Evolutionary conservation across 2,797 vertebrate species (phyloP), one percentile per base, ranked within the genome.

Genomic region (Acrocephalus scirpaceus): DNA sequence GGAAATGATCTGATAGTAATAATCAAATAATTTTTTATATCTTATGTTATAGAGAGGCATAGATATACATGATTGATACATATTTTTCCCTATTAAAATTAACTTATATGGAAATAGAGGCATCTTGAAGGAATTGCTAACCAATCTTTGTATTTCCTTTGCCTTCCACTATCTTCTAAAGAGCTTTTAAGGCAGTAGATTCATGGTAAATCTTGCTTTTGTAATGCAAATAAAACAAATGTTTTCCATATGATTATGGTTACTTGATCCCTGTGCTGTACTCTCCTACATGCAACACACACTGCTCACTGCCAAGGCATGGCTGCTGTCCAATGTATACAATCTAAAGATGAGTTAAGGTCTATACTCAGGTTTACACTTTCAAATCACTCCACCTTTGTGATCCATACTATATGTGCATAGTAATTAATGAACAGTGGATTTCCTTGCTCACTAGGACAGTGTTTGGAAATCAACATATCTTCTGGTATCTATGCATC

Each of bases 181-280:
- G 44, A 66, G 42, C 38, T 95, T 91, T 88, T 54, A 86, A 82
- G 45, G 26, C 7, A 40, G 22, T 56, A 75, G 26, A 54, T 84
- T 90, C 26, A 64, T 47, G 62, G 20, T 36, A 53, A 92, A 83
- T 91, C 58, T 85, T 13, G 40, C 47, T 86, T 92, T 90, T 83
- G 65, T 69, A 69, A 86, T 69, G 76, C 42, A 91, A 93, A 80
- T 78, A 78, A 88, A 96, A 77, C 57, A 86, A 87, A 90, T 26
- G 45, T 58, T 92, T 23, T 86, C 82, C 51, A 26, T 66, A 75
- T 70, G 69, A 83, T 62, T 80, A 50, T 30, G 88, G 56, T 60
- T 91, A 56, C 69, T 65, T 42, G 26, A 81, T 75, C 47, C 65
- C 32, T 1, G 5, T 4, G 12, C 75, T 81, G 40, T 27, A 32